Evolutionary conservation across 2,888 invertebrate species (phyloP).

Genomic region (Caenorhabditis zanzibari): DNA sequence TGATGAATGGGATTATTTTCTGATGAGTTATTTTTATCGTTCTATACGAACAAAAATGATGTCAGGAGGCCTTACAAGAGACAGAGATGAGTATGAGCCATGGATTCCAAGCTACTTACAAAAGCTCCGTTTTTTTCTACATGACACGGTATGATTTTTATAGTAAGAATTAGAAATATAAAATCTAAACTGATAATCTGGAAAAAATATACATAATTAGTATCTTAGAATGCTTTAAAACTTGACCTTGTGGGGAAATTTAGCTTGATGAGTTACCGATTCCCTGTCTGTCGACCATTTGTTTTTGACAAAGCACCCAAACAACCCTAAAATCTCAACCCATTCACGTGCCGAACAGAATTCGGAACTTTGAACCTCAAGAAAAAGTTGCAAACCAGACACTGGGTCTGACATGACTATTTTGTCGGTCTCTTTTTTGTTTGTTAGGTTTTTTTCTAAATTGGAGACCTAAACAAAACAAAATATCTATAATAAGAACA

Average conservation of each 20-base stretch:
- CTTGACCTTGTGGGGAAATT: too few relatives aligned
- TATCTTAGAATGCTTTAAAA: too few relatives aligned
- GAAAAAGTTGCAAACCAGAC: constrained; percentile 7
- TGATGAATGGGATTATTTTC: constrained; percentile 3
- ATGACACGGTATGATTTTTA: too few relatives aligned
- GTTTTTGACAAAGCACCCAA: too few relatives aligned
- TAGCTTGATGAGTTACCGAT: too few relatives aligned
- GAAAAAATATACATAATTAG: too few relatives aligned
- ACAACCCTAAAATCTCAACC: not conserved
- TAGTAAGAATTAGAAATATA: too few relatives aligned
- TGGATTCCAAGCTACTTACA: too few relatives aligned
- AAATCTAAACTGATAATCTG: too few relatives aligned
- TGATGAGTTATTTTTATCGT: not conserved
- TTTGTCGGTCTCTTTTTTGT: not conserved
- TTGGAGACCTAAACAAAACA: constrained; percentile 6
- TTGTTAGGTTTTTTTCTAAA: constrained; percentile 15
- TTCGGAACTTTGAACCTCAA: constrained; percentile 9
- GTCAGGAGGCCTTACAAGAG: constrained; percentile 8
- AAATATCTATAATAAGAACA: constrained; percentile 16
- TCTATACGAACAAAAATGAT: not conserved
- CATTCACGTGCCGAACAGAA: not conserved
- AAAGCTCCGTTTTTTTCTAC: too few relatives aligned
- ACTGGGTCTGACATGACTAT: not conserved
- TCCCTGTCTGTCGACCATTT: too few relatives aligned
- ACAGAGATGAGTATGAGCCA: not conserved